Base-by-base conservation (phyloP, 2,113 vertebrate genomes). In the Erythrocebus patas region DNA sequence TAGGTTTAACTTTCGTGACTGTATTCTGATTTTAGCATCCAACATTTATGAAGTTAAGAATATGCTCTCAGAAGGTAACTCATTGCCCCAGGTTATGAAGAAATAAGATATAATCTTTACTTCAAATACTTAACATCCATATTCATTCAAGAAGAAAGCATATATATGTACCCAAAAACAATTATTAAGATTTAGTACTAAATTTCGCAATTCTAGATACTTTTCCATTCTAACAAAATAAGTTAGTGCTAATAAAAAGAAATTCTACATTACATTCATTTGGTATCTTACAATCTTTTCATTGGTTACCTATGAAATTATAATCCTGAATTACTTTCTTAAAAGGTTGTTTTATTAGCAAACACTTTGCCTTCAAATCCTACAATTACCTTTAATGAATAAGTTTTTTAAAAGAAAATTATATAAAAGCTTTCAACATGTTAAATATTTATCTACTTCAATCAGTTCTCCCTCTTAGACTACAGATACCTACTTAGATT, bases 31-130 rank as follows among this genome's bases (percentile, higher is more conserved):
- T 94, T 96, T 78, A 89, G 10, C 22, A 96, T 57, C 32, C 84
- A 87, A 78, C 3, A 72, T 66, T 92, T 92, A 84, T 2, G 50
- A 85, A 84, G 35, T n/a, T 84, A 89, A 55, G 52, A 55, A 55
- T 83, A 95, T 45, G 16, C 27, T 94, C 55, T 91, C 50, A 70
- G 66, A 95, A 92, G 83, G 93, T 2, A 93, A 1, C 43, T 83
- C 30, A 80, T 9, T 81, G n/a, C 13, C 25, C 72, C 96, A 11
- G 8, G 70, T 70, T 91, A 92, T 66, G 45, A 93, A 82, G 32
- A 93, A 88, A 76, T 85, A 86, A 93, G 97, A 91, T 32, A 38
- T 8, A 89, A 88, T 81, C 50, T 59, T 93, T 50, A 89, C 10
- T 23, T 93, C 52, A 91, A 38, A 90, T 59, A 89, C n/a, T 90